Percentiles rank a stretch among this genome's conserved stretches.
These are phyloP conservation scores for Plagodis pulveraria DNA, from an alignment of 2,888 invertebrate species.

Conservation along the genomic window DNA sequence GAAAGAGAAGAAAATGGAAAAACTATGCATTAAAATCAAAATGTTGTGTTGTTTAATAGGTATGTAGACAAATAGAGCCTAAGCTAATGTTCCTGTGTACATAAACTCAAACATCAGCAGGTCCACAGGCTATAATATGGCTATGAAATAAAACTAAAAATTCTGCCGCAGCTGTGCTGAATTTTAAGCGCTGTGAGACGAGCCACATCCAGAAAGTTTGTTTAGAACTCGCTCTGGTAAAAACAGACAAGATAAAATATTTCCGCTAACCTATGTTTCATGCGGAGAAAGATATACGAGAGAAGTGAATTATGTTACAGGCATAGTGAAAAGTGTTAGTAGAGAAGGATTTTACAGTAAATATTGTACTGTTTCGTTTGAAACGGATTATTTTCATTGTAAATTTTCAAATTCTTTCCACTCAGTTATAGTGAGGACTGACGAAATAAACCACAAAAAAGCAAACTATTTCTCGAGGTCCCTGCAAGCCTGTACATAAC, in stretches of 20 bases:
- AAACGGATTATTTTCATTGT: too few relatives aligned
- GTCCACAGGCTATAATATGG: constrained; percentile 47
- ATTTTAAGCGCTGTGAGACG: constrained; percentile 55
- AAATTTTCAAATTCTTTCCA: too few relatives aligned
- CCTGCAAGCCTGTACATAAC: too few relatives aligned
- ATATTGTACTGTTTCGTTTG: too few relatives aligned
- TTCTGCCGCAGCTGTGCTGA: constrained; percentile 57
- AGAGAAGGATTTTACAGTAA: too few relatives aligned
- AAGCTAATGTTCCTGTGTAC: constrained; percentile 6
- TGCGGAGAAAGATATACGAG: constrained; percentile 32
- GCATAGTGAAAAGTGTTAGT: neutral
- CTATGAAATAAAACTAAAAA: constrained; percentile 53
- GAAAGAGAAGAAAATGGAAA: too few relatives aligned
- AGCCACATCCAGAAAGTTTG: constrained; percentile 62
- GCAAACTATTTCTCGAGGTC: too few relatives aligned
- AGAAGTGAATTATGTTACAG: constrained; percentile 11
- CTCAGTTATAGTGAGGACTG: too few relatives aligned
- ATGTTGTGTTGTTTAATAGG: too few relatives aligned
- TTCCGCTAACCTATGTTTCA: constrained; percentile 46
- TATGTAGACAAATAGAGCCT: constrained; percentile 1
- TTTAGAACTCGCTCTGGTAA: constrained; percentile 63
- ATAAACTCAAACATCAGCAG: constrained; percentile 46
- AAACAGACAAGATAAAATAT: constrained; percentile 63
- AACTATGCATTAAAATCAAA: too few relatives aligned
- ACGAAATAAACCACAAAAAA: too few relatives aligned